Conservation (phyloP, 2,113 vertebrate species). For the Tachysurus fulvidraco region DNA sequence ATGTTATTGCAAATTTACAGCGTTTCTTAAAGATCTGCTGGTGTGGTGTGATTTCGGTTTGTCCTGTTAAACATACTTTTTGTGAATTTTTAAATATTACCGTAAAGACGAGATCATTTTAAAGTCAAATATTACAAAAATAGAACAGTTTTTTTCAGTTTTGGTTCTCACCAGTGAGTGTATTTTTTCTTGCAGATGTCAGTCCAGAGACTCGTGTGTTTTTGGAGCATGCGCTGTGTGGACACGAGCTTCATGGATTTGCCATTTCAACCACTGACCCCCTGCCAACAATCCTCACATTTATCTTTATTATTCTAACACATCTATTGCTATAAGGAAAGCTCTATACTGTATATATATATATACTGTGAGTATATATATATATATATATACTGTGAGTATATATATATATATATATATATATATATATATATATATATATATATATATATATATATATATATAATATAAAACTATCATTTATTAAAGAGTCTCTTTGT, state of each 20-base stretch:
- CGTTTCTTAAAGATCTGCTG: background rate
- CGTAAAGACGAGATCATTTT: background rate
- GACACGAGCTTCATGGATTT: constrained; percentile 60
- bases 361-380: background rate
- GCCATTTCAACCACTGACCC: constrained; percentile 31
- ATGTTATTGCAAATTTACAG: background rate
- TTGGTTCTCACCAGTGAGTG: background rate
- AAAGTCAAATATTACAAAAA: background rate
- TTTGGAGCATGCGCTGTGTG: constrained; percentile 71
- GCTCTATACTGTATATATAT: too few relatives aligned
- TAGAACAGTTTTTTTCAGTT: background rate
- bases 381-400: too few relatives aligned
- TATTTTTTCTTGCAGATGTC: constrained; percentile 61
- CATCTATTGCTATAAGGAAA: constrained; percentile 34
- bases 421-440: too few relatives aligned
- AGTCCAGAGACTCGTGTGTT: constrained; percentile 70
- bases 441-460: too few relatives aligned
- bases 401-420: too few relatives aligned
- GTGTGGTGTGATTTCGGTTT: background rate
- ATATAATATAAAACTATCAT: too few relatives aligned
- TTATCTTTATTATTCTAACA: constrained; percentile 27
- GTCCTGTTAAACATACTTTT: background rate
- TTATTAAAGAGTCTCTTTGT: background rate
- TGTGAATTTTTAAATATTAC: background rate
- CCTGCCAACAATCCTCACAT: background rate